A percentile compares a stretch with the other conserved stretches of the same genome.
Conservation (phyloP, 2,113 vertebrate species). For the Hucho hucho region DNA sequence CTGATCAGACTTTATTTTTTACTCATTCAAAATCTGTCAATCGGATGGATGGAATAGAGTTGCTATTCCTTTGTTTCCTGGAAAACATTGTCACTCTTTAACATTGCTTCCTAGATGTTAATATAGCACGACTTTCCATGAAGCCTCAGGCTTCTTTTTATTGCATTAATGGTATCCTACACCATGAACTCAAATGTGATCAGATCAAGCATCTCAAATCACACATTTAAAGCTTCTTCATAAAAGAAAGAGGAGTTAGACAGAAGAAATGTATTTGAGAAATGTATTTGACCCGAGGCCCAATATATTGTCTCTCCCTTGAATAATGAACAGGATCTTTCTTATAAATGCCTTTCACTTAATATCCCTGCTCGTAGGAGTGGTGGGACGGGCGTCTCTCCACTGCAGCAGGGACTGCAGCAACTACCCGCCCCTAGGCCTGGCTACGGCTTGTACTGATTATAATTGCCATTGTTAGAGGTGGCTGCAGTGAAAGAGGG, state of each 20-base stretch:
- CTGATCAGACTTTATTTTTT: no score
- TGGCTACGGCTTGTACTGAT: constrained; percentile 62
- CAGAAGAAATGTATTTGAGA: constrained; percentile 15
- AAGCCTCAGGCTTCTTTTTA: constrained; percentile 9
- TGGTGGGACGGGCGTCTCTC: not conserved
- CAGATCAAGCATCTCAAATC: constrained; percentile 13
- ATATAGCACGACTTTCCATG: not conserved
- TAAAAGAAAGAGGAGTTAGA: constrained; percentile 11
- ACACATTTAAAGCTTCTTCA: constrained; percentile 20
- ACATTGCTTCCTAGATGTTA: not conserved
- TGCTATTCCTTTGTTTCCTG: not conserved
- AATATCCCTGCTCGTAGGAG: constrained; percentile 5
- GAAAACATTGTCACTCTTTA: not conserved
- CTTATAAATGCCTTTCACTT: constrained; percentile 48
- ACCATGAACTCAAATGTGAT: not conserved
- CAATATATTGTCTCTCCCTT: constrained; percentile 39
- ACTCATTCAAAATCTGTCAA: not conserved
- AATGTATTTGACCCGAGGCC: constrained; percentile 23
- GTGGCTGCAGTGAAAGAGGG: constrained; percentile 58
- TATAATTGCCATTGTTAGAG: constrained; percentile 77
- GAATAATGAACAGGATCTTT: constrained; percentile 45
- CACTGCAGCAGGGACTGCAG: constrained; percentile 31
- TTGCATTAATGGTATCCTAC: not conserved
- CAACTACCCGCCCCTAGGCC: constrained; percentile 66
- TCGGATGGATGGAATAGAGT: not conserved